Evolutionary conservation across 2,113 vertebrate genomes (phyloP).

Genomic region (Alces alces): DNA sequence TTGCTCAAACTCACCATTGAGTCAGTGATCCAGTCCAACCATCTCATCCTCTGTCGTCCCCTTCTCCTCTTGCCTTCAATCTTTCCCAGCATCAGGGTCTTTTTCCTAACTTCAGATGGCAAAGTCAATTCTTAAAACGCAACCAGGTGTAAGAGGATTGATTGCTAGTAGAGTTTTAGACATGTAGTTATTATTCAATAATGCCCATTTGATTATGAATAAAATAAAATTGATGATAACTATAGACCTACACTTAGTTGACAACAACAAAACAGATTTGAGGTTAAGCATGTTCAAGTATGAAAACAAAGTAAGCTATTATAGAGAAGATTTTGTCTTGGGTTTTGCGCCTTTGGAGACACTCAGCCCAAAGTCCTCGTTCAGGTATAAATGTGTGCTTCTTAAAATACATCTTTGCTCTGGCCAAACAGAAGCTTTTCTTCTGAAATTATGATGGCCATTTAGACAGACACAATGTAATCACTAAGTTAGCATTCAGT

Average conservation of each 20-base stretch:
- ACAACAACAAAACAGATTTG: not conserved
- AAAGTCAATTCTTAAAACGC: not conserved
- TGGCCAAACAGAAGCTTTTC: not conserved
- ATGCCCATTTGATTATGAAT: not conserved
- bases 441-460: not conserved
- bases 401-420: not conserved
- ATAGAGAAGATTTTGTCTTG: not conserved
- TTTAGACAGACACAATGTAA: not conserved
- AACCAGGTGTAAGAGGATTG: fast-evolving
- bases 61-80: not conserved
- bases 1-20: not conserved
- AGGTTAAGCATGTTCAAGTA: not conserved
- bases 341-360: not conserved
- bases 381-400: not conserved
- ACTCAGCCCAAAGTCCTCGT: not conserved
- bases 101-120: not conserved
- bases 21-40: not conserved
- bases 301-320: not conserved
- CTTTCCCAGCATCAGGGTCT: not conserved
- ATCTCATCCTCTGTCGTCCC: not conserved
- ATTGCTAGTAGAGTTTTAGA: not conserved
- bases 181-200: not conserved
- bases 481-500: not conserved
- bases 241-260: not conserved
- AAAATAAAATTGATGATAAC: not conserved